Base-by-base conservation (phyloP, 2,113 vertebrate genomes). In the Papio anubis region DNA sequence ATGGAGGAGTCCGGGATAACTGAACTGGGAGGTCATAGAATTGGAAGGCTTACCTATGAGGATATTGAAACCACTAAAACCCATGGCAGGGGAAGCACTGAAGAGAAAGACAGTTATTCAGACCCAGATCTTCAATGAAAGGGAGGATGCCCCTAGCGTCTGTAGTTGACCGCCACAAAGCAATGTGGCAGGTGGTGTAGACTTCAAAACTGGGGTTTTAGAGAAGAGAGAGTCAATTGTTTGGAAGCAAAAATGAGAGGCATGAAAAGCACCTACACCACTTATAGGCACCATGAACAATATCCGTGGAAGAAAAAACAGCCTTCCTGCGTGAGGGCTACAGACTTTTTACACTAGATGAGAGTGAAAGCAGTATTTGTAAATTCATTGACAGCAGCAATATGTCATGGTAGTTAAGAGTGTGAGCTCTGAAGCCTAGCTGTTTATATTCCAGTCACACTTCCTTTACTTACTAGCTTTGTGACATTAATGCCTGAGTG, bases 311-410 rank as follows among this genome's bases (percentile, higher is more conserved):
- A 92, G 55, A 32, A 81, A 32, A 94, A n/a, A 50, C 1, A 35
- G 16, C 13, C 8, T 2, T 16, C 30, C 8, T 8, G 40, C 59
- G 25, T 73, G 73, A 92, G 38, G 18, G 10, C 25, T 92, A 16
- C 16, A 14, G 25, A 27, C 1, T 25, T 68, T 57, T 78, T 16
- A 52, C 6, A 52, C 5, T 40, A 50, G 59, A n/a, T 6, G 48
- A 73, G 35, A 83, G 10, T 38, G 16, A 88, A 80, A 86, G 59
- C 40, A 61, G 6, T 45, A 11, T 93, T 94, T 93, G 43, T 90
- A 35, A 94, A 66, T 81, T 73, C 32, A 48, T n/a, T 18, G 61
- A 32, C 38, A 61, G 79, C 27, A 48, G 10, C 0, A 8, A 6
- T 38, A 8, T 27, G 61, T 43, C 9, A 27, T n/a, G 23, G 50